Evolutionary conservation across 1,140 invertebrate species (phyloP), one percentile per base, ranked within the genome.

Genomic region (Battus philenor): DNA sequence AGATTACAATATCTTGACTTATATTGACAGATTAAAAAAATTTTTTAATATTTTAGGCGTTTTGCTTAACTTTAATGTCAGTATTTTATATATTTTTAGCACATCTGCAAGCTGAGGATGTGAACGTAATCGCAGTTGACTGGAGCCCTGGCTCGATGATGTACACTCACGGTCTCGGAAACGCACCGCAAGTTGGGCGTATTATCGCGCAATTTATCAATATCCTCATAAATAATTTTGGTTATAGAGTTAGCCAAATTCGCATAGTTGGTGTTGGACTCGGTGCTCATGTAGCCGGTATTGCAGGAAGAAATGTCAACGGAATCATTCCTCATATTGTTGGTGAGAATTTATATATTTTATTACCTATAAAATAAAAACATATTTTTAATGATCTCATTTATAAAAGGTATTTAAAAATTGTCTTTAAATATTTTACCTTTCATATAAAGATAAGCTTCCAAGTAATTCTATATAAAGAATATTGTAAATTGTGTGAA

Each of bases 101-200:
- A 29, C 59, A 67, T 32, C 48, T 77, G 0, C 6, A 11, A 0
- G 60, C 50, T 8, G 61, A 65, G 26, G 57, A 83, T 36, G 65
- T 68, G 4, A 80, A 83, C 44, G 26, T 83, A 0, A 34, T 83
- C n/a, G 74, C 74, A 2, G 61, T 83, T 1, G 79, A 83, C 57
- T 83, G 74, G 74, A 73, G 66, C 34, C 29, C 34, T 4, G 76
- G 65, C 2, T 49, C 72, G 0, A 3, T 12, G 2, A 45, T 59
- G 12, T 80, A 84, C 52, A 47, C 54, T 2, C 31, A 66, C 2
- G 76, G 66, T 2, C 47, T 83, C 4, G 59, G 50, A 9, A 70
- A 77, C 38, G 61, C 73, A 0, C 66, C 65, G 0, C 68, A 74
- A 29, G 58, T 54, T 4, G 80, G 76, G 3, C 12, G 38, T 0